Evolutionary conservation across 1,140 invertebrate species (phyloP), one percentile per base, ranked within the genome.

Genomic region (Macrotrachela quadricornifera): DNA sequence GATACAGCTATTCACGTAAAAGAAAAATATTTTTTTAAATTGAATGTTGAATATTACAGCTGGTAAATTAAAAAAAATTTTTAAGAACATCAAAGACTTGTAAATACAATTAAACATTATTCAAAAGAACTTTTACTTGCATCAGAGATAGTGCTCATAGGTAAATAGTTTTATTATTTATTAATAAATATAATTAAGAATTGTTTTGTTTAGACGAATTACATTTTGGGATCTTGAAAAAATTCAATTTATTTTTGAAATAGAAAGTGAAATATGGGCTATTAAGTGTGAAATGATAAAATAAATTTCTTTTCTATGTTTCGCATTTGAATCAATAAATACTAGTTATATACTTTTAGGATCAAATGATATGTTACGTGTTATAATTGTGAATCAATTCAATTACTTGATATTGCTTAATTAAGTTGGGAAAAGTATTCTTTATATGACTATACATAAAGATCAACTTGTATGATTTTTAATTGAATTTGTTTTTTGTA

Each of bases 51-150:
- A 94, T 72, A 76, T 94, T 53, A 75, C 85, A 59, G 80, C 82
- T 57, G 87, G 88, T 18, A 80, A 82, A 71, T 77, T 88, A 58
- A 70, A 95, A 18, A 79, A 79, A 67, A 84, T 65, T 85, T 95
- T 67, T 71, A 75, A 21, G 78, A 83, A 50, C 86, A 94, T 61
- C 77, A 76, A 49, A 79, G 77, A 40, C 74, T 84, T 46, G 82
- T 92, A 0, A 83, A 81, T 36, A 81, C 81, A 63, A 82, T 95
- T 1, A 83, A 90, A 67, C 95, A 92, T 65, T 90, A 96, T 76
- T 90, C 91, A 1, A 85, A 87, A 66, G 88, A 95, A 69, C 90
- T 95, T 66, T 71, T 96, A 38, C 70, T 95, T 45, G 87, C 86
- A 0, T 85, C 80, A 54, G 81, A n/a, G n/a, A 82, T 46, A 79